Evolutionary conservation across 2,797 vertebrate genomes (phyloP).

Genomic region (Chanos chanos): DNA sequence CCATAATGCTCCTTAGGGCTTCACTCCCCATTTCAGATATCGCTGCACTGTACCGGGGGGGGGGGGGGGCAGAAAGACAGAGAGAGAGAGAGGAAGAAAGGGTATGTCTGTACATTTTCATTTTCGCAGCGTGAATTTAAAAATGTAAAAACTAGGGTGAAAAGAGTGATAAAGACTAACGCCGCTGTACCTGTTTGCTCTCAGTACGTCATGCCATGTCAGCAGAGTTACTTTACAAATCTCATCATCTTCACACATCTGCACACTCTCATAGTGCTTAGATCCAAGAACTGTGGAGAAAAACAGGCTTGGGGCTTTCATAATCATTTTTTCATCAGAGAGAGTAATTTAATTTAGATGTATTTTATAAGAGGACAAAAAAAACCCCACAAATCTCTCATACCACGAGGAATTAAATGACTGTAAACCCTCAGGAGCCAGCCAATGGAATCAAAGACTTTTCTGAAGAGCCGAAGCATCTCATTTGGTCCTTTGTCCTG

Average conservation of each 20-base stretch:
- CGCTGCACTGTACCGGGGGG: constrained; percentile 46
- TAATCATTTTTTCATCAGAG: too few relatives aligned
- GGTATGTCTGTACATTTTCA: background rate
- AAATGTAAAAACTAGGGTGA: background rate
- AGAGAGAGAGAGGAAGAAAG: constrained; percentile 24
- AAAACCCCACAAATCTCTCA: too few relatives aligned
- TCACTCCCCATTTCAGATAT: constrained; percentile 67
- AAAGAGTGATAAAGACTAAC: background rate
- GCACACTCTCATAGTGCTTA: constrained; percentile 77
- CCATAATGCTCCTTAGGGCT: constrained; percentile 74
- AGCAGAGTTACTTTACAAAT: constrained; percentile 72
- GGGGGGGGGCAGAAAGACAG: background rate
- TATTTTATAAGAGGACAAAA: too few relatives aligned
- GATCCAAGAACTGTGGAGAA: constrained; percentile 78
- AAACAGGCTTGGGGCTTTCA: background rate
- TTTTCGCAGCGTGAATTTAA: too few relatives aligned
- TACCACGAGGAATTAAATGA: constrained; percentile 74
- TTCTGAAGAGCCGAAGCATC: constrained; percentile 71
- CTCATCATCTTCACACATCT: constrained; percentile 80
- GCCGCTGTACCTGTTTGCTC: constrained; percentile 72
- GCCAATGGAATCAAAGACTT: constrained; percentile 78
- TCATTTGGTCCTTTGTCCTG: constrained; percentile 75
- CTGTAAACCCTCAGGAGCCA: constrained; percentile 76
- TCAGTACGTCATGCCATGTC: constrained; percentile 76
- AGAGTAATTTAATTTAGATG: too few relatives aligned